A percentile compares a stretch with the other conserved stretches of the same genome.
phyloP scores from a whole-genome alignment of 2,888 invertebrate genomes.

The Apodemia hepburni region DNA sequence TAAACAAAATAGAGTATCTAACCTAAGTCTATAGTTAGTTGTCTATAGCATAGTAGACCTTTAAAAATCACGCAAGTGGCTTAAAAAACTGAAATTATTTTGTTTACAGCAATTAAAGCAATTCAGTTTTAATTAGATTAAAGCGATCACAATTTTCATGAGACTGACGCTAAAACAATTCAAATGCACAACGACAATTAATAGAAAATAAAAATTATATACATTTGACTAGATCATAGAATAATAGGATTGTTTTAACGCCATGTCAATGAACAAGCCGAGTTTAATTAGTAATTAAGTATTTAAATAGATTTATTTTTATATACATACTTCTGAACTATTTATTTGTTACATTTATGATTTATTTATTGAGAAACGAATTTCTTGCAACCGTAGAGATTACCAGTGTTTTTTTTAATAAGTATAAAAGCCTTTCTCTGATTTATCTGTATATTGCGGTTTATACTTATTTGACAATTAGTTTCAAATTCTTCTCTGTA shows the following conservation, averaged over 20 bases:
- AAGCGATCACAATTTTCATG: conserved; percentile 2
- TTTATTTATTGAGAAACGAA: conserved; percentile 48
- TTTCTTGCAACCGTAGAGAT: conserved; percentile 41
- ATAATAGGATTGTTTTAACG: conserved; percentile 8
- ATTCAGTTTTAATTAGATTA: not conserved
- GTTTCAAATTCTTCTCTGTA: conserved; percentile 56
- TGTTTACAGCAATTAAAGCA: not conserved
- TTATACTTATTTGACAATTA: conserved; percentile 67
- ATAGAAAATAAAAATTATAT: conserved; percentile 1
- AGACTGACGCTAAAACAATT: conserved; percentile 12
- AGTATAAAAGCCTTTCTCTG: conserved; percentile 37
- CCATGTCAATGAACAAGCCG: conserved; percentile 14
- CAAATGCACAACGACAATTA: not conserved
- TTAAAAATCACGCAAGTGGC: conserved; percentile 18
- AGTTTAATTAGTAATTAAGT: conserved; percentile 63
- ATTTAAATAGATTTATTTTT: conserved; percentile 74
- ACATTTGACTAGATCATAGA: conserved; percentile 5
- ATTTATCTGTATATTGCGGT: conserved; percentile 65
- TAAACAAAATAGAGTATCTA: conserved; percentile 39
- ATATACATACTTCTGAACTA: conserved; percentile 62
- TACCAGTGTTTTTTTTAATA: conserved; percentile 45
- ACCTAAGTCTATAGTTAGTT: conserved; percentile 38
- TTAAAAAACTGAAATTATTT: conserved; percentile 13
- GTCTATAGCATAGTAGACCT: conserved; percentile 10
- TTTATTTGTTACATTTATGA: conserved; percentile 63